Conservation (phyloP, 2,888 invertebrate species). For the Oscheius sp. region DNA sequence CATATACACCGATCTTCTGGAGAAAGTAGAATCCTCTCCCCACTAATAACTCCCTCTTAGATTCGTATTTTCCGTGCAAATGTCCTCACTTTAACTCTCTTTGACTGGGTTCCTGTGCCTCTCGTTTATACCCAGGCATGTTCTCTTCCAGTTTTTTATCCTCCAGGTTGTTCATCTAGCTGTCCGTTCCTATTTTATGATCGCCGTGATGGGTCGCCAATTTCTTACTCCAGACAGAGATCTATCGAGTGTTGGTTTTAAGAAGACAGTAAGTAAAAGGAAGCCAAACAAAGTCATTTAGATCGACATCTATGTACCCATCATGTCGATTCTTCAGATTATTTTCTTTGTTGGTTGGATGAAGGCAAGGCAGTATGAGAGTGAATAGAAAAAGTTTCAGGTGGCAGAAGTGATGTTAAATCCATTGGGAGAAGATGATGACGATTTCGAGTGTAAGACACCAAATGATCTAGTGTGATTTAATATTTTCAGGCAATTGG, state of each 20-base stretch:
- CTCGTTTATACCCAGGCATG: slow-evolving; percentile 52
- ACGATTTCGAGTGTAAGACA: slow-evolving; percentile 28
- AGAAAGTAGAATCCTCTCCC: slow-evolving; percentile 52
- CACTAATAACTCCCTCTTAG: slow-evolving; percentile 62
- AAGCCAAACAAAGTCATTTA: slow-evolving; percentile 25
- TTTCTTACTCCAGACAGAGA: slow-evolving; percentile 43
- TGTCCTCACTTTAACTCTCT: slow-evolving; percentile 61
- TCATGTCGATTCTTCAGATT: slow-evolving; percentile 65
- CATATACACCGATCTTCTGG: slow-evolving; percentile 64
- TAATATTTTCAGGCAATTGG: slow-evolving; percentile 68
- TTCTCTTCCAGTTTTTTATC: background rate
- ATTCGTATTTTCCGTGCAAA: slow-evolving; percentile 53
- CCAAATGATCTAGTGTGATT: slow-evolving; percentile 29
- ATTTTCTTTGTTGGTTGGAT: slow-evolving; percentile 10
- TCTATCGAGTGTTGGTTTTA: slow-evolving; percentile 28
- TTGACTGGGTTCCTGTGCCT: slow-evolving; percentile 66
- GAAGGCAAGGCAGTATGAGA: slow-evolving; percentile 1
- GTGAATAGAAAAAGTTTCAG: background rate
- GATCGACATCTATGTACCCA: slow-evolving; percentile 63
- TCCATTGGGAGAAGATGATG: slow-evolving; percentile 64
- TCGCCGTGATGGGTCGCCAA: slow-evolving; percentile 63
- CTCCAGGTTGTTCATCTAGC: slow-evolving; percentile 64
- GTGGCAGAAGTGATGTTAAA: slow-evolving; percentile 26
- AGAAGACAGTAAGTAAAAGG: slow-evolving; percentile 13
- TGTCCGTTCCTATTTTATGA: slow-evolving; percentile 61